phyloP scores from a whole-genome alignment of 2,113 vertebrate species.

The Puma concolor region DNA sequence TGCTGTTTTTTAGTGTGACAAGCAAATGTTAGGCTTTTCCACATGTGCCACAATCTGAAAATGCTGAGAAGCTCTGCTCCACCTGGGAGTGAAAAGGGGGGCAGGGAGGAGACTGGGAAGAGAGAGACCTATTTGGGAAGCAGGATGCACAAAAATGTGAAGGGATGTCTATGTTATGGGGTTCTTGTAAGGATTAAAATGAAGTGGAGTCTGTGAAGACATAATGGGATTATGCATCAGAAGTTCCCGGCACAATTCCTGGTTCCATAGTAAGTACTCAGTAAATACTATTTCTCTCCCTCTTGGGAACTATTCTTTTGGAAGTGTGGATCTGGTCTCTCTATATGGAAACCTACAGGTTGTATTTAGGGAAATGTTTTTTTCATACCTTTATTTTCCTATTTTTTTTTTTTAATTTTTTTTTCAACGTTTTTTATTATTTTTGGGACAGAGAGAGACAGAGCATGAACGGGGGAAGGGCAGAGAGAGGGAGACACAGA shows the following conservation, averaged over 20 bases:
- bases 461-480: no score
- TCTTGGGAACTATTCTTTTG: not conserved
- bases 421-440: no score
- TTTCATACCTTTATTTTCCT: conserved; percentile 35
- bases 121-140: not conserved
- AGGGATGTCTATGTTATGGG: not conserved
- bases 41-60: not conserved
- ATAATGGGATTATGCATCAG: not conserved
- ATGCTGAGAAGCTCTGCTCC: not conserved
- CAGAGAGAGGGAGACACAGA: no score
- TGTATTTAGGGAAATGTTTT: not conserved
- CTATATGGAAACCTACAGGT: not conserved
- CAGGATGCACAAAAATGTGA: not conserved
- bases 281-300: not conserved
- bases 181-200: no score
- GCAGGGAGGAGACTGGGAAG: no score
- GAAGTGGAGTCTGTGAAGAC: not conserved
- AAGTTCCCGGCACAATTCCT: not conserved
- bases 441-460: no score
- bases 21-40: not conserved
- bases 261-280: not conserved
- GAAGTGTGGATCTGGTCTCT: not conserved
- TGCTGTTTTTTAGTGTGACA: not conserved
- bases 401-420: no score
- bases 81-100: not conserved